A percentile compares a stretch with the other conserved stretches of the same genome.
These are phyloP conservation scores for Buceros bicornis DNA, from an alignment of 2,797 vertebrate species.

Conservation along the genomic window DNA sequence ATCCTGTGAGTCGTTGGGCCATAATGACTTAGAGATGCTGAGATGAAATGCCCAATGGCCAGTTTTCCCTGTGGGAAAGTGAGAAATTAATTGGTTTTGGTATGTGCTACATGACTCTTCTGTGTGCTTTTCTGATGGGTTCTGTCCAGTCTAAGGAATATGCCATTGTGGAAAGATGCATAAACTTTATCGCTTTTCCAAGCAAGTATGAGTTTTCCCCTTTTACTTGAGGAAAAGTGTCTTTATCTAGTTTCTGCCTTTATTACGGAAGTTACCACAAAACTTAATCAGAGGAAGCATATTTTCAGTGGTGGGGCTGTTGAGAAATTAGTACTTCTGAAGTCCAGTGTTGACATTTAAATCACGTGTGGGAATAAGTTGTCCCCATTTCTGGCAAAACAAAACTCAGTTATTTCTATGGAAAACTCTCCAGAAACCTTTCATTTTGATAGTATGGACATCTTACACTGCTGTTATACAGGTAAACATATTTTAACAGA, in stretches of 20 bases:
- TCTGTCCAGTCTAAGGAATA: not conserved
- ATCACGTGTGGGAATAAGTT: not conserved
- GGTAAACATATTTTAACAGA: not conserved
- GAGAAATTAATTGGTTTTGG: not conserved
- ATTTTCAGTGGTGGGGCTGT: not conserved
- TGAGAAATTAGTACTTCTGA: not conserved
- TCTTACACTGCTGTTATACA: not conserved
- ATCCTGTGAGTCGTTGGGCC: conserved; percentile 6
- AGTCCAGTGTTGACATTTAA: not conserved
- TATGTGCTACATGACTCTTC: not conserved
- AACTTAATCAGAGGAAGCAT: not conserved
- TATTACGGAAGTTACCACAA: not conserved
- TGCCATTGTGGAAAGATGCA: not conserved
- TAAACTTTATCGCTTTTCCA: not conserved
- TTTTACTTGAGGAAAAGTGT: not conserved
- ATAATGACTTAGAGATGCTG: conserved; percentile 16
- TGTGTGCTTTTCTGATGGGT: not conserved
- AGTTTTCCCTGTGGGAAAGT: conserved; percentile 61
- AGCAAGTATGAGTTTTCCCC: not conserved
- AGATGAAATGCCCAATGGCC: conserved; percentile 12
- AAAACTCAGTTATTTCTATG: not conserved
- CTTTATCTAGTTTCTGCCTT: not conserved
- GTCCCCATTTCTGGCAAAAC: not conserved
- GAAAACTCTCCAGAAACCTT: not conserved
- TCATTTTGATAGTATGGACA: not conserved